Evolutionary conservation across 1,140 invertebrate species (phyloP).

Genomic region (Drosophila mauritiana): DNA sequence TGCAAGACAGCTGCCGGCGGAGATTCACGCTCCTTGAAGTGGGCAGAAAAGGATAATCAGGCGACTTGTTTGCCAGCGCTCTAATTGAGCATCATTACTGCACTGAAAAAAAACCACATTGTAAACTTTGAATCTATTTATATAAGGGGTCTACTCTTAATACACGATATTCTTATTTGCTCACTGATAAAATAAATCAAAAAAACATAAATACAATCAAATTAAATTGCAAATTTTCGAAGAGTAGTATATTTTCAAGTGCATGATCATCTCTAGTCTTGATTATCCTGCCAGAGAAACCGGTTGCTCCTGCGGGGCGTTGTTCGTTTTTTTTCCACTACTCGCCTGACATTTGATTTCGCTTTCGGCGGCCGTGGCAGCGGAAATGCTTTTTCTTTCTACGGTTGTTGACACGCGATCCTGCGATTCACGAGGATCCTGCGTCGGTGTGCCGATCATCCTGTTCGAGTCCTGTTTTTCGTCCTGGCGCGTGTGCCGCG

Average conservation of each 20-base stretch:
- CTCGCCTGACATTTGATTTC: conserved; percentile 78
- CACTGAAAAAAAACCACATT: background rate
- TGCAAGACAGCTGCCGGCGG: conserved; percentile 52
- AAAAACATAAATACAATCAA: background rate
- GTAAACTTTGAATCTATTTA: no score
- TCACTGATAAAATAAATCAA: no score
- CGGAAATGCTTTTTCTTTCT: conserved; percentile 80
- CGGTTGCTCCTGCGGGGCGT: conserved; percentile 57
- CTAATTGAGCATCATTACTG: conserved; percentile 23
- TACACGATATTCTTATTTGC: no score
- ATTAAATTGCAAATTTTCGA: no score
- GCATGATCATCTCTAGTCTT: conserved; percentile 28
- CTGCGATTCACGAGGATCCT: conserved; percentile 28
- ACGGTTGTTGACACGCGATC: conserved; percentile 82
- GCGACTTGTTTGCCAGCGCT: conserved; percentile 64
- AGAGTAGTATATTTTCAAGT: background rate
- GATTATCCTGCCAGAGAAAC: conserved; percentile 46
- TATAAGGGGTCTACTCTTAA: no score
- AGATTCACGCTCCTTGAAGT: conserved; percentile 60
- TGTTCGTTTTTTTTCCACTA: conserved; percentile 27
- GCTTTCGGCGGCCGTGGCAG: conserved; percentile 65
- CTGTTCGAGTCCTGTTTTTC: conserved; percentile 42
- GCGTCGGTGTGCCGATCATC: conserved; percentile 57
- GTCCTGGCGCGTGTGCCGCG: conserved; percentile 73
- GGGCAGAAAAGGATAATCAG: conserved; percentile 71